A percentile compares a stretch with the other conserved stretches of the same genome.
Evolutionary conservation across 2,797 vertebrate genomes (phyloP).

Genomic region (Aulostomus chinensis): DNA sequence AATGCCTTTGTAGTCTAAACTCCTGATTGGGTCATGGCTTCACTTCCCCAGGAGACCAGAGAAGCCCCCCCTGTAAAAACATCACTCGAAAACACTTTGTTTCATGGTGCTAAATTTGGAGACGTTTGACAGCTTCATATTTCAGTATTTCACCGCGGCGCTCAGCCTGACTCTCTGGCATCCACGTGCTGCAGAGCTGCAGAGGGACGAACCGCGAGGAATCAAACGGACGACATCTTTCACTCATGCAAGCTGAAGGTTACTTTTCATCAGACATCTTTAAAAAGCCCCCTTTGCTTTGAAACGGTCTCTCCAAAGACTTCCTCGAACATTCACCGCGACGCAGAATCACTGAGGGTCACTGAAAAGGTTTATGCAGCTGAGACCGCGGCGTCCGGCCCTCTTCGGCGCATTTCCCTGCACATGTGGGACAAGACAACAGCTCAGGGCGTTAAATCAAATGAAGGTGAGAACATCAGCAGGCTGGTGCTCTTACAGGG

Average conservation of each 20-base stretch:
- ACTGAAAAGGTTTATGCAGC: neutral
- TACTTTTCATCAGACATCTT: neutral
- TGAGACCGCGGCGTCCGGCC: too few relatives aligned
- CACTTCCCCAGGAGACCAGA: conserved; percentile 28
- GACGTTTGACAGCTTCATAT: conserved; percentile 35
- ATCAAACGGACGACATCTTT: neutral
- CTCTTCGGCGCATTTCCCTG: too few relatives aligned
- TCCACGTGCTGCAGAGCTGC: conserved; percentile 11
- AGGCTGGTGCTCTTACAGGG: too few relatives aligned
- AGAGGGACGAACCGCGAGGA: neutral
- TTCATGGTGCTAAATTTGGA: conserved; percentile 42
- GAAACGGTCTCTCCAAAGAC: too few relatives aligned
- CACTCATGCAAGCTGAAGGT: neutral
- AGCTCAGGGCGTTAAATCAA: too few relatives aligned
- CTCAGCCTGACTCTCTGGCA: conserved; percentile 20
- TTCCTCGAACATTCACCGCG: neutral
- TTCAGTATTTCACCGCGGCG: conserved; percentile 47
- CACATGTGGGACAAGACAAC: too few relatives aligned
- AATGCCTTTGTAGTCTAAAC: conserved; percentile 54
- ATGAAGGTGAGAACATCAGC: too few relatives aligned
- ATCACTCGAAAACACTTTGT: conserved; percentile 30
- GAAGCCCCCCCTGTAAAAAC: conserved; percentile 43
- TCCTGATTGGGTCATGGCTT: conserved; percentile 39
- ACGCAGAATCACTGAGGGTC: neutral
- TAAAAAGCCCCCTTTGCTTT: too few relatives aligned